Evolutionary conservation across 1,140 invertebrate species (phyloP).

Genomic region (Pemphigus obesinymphae): DNA sequence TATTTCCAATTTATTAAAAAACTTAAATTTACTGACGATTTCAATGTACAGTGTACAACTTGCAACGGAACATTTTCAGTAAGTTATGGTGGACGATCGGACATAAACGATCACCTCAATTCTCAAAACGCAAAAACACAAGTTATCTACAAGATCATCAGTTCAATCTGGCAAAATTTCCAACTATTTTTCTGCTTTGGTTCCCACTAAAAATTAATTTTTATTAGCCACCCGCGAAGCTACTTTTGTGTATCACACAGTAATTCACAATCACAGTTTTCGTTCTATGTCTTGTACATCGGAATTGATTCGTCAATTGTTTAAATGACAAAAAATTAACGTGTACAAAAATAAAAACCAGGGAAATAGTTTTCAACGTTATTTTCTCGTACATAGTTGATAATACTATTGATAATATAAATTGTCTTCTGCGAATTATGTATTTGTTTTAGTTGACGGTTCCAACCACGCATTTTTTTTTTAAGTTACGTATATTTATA

Average conservation of each 20-base stretch:
- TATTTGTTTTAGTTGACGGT: neutral
- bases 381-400: neutral
- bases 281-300: neutral
- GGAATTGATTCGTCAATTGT: neutral
- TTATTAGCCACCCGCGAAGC: neutral
- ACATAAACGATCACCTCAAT: too few relatives aligned
- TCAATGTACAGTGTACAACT: slow-evolving; percentile 2
- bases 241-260: neutral
- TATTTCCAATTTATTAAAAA: neutral
- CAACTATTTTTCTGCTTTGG: neutral
- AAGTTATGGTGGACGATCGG: too few relatives aligned
- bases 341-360: neutral
- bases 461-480: too few relatives aligned
- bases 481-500: too few relatives aligned
- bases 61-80: neutral
- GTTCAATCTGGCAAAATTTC: neutral
- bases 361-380: neutral
- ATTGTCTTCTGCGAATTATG: neutral
- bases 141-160: neutral
- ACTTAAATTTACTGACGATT: neutral
- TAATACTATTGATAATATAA: neutral
- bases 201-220: neutral
- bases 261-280: neutral
- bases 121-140: neutral
- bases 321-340: neutral